phyloP scores from a whole-genome alignment of 1,140 invertebrate species.

The Vollenhovia emeryi region DNA sequence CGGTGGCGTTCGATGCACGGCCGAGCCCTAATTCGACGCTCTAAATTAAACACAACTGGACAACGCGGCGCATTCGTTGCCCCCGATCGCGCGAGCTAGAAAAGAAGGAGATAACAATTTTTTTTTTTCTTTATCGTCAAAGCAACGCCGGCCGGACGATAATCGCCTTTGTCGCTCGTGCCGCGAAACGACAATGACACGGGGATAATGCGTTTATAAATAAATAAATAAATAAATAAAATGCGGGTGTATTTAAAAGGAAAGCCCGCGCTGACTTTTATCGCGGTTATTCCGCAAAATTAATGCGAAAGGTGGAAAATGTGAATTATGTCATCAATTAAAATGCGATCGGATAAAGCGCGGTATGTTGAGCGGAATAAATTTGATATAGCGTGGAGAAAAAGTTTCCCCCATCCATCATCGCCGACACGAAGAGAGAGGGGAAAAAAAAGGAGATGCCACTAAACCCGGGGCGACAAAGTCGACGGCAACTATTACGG shows the following conservation, averaged over 20 bases:
- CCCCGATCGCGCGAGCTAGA: slow-evolving; percentile 11
- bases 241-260: background rate
- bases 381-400: slow-evolving; percentile 10
- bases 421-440: background rate
- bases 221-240: background rate
- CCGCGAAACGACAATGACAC: background rate
- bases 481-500: slow-evolving; percentile 6
- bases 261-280: background rate
- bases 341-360: background rate
- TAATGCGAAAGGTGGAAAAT: background rate
- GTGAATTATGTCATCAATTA: slow-evolving; percentile 6
- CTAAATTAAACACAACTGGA: background rate
- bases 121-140: slow-evolving; percentile 43
- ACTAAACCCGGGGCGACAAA: slow-evolving; percentile 9
- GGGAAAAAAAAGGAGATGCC: background rate
- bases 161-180: slow-evolving; percentile 10
- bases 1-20: background rate
- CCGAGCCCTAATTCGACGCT: background rate
- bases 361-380: slow-evolving; percentile 1
- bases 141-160: background rate
- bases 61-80: background rate
- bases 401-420: slow-evolving; percentile 2
- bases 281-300: background rate
- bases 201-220: background rate
- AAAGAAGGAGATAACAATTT: slow-evolving; percentile 23